Evolutionary conservation across 2,888 invertebrate genomes (phyloP), one percentile per base, ranked within the genome.

Genomic region (Pandemis cinnamomeana): DNA sequence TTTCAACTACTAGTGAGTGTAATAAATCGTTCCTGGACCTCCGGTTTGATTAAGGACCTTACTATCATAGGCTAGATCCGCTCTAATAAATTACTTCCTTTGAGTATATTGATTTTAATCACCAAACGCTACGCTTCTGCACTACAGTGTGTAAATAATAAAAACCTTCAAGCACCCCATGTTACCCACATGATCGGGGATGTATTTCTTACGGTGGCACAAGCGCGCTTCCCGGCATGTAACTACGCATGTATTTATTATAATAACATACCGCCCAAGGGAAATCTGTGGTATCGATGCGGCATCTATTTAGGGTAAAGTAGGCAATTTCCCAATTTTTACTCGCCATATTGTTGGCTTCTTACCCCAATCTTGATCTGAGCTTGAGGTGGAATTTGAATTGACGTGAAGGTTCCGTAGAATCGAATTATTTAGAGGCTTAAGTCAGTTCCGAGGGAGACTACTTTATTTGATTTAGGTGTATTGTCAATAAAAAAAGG

Each of bases 261-360:
- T 20, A 71, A 67, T 69, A 63, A 58, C 58, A 69, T 55, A 64
- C 53, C 41, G 42, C 72, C 42, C 58, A n/a, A 4, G 69, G 69
- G 72, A 73, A 64, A 73, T 73, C 42, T 64, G 41, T 27, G 55
- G 41, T 53, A 53, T 46, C 53, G 53, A 44, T 72, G 53, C 13
- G 48, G 51, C 55, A 55, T 62, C 46, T 55, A 63, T 68, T 68
- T 44, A 51, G 15, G 55, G 48, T 13, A 44, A 55, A 42, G 44
- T 67, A 72, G 27, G 20, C n/a, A n/a, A 61, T 67, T 61, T 62
- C 44, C 61, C 53, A 72, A 67, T 72, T 67, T 67, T 44, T 27
- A 46, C 13, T 20, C n/a, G 10, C n/a, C 51, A 51, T 62, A 61
- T 61, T 67, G 15, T 27, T 36, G 42, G 44, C 46, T 27, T 60